Percentiles rank a stretch among this genome's conserved stretches.
phyloP scores from a whole-genome alignment of 1,140 invertebrate species.

The Drosophila tsacasi region DNA sequence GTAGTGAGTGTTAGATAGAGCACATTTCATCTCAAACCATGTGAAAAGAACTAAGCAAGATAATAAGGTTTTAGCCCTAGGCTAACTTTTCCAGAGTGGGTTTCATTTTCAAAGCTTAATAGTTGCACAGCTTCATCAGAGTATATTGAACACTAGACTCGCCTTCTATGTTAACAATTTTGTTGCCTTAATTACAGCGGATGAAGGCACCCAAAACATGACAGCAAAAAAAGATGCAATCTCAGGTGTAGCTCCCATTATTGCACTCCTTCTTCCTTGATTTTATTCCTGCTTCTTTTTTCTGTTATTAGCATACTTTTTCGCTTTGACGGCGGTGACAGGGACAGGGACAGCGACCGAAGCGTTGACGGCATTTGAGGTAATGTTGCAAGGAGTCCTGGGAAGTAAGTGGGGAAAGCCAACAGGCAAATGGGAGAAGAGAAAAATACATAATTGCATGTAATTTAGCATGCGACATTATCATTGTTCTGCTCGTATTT shows the following conservation, averaged over 20 bases:
- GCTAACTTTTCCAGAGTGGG: background rate
- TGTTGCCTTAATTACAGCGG: slow-evolving; percentile 15
- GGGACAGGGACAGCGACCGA: slow-evolving; percentile 22
- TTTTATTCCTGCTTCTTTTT: slow-evolving; percentile 2
- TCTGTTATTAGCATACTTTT: slow-evolving; percentile 42
- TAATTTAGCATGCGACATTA: slow-evolving; percentile 83
- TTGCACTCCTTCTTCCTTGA: slow-evolving; percentile 4
- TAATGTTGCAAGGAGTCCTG: slow-evolving; percentile 26
- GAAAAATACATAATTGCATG: slow-evolving; percentile 82
- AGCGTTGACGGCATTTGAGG: slow-evolving; percentile 52
- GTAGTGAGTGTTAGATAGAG: no score
- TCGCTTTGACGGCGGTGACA: slow-evolving; percentile 17
- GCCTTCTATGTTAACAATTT: background rate
- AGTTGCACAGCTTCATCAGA: background rate
- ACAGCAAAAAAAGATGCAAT: slow-evolving; percentile 20
- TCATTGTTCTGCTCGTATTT: slow-evolving; percentile 76
- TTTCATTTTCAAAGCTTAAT: background rate
- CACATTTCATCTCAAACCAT: background rate
- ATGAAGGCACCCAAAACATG: slow-evolving; percentile 7
- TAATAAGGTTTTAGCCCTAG: background rate
- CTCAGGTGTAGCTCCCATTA: slow-evolving; percentile 19
- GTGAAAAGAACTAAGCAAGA: background rate
- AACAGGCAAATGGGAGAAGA: slow-evolving; percentile 30
- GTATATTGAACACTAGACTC: background rate
- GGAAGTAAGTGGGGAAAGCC: slow-evolving; percentile 12